phyloP scores from a whole-genome alignment of 2,113 vertebrate genomes.

The Cryptotis parvus region DNA sequence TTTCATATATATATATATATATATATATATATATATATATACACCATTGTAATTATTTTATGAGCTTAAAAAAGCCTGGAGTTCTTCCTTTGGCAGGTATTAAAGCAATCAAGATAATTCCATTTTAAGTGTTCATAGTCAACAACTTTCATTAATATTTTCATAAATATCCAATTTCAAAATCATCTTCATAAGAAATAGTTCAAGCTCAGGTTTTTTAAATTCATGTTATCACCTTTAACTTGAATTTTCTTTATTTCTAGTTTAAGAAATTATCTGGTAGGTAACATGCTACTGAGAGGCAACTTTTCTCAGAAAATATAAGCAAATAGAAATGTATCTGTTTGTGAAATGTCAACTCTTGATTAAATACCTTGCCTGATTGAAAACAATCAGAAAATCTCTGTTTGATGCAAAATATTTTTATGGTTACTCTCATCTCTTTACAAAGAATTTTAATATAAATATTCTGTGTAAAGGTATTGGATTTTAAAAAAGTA shows the following conservation, averaged over 20 bases:
- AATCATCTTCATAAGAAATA: neutral
- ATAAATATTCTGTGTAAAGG: neutral
- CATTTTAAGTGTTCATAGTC: neutral
- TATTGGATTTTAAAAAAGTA: conserved; percentile 44
- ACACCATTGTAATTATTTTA: neutral
- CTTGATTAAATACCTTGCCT: conserved; percentile 31
- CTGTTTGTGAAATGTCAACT: conserved; percentile 34
- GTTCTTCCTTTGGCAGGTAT: conserved; percentile 13
- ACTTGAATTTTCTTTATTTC: neutral
- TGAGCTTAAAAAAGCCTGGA: neutral
- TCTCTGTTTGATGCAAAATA: neutral
- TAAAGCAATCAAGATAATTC: conserved; percentile 27
- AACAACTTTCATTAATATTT: neutral
- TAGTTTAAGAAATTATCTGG: neutral
- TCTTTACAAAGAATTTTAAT: neutral
- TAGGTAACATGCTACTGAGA: neutral
- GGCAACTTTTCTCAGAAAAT: neutral
- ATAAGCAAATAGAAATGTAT: neutral
- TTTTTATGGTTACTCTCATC: neutral
- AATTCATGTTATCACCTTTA: conserved; percentile 3
- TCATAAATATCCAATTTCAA: conserved; percentile 30
- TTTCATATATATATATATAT: neutral
- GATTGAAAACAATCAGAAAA: neutral
- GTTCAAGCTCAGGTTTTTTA: conserved; percentile 30
- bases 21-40: neutral